Percentiles rank a stretch among this genome's conserved stretches.
These are phyloP conservation scores for Halichoerus grypus DNA, from an alignment of 2,113 vertebrate genomes.

Conservation along the genomic window DNA sequence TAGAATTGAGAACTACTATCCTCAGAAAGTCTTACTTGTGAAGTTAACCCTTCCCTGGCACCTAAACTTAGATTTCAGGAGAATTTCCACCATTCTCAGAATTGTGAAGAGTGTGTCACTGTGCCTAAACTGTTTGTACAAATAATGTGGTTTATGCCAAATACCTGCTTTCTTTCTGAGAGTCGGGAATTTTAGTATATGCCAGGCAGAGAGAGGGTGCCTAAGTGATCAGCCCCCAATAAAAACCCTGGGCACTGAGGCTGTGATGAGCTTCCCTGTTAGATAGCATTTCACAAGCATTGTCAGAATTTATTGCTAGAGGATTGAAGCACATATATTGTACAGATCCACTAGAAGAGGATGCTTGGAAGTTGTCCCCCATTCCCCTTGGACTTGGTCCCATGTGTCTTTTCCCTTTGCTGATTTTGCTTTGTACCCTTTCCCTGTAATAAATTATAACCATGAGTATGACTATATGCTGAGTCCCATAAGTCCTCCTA, in stretches of 20 bases:
- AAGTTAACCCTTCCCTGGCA: not conserved
- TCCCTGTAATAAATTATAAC: not conserved
- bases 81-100: not conserved
- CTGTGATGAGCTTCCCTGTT: not conserved
- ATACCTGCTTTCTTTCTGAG: not conserved
- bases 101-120: not conserved
- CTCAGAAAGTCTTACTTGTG: not conserved
- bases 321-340: not conserved
- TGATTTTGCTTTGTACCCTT: not conserved
- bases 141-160: not conserved
- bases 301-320: not conserved
- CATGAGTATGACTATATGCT: too few species aligned
- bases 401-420: not conserved
- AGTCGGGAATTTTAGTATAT: not conserved
- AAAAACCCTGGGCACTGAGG: not conserved
- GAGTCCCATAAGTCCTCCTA: not conserved
- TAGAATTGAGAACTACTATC: not conserved
- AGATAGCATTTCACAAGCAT: not conserved
- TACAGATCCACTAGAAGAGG: not conserved
- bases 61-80: not conserved
- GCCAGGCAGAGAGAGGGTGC: not conserved
- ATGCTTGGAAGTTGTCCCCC: not conserved
- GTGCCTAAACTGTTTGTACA: not conserved
- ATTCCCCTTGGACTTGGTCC: not conserved
- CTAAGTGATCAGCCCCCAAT: not conserved